Evolutionary conservation across 2,113 vertebrate genomes (phyloP).

Genomic region (Oryzias woworae): DNA sequence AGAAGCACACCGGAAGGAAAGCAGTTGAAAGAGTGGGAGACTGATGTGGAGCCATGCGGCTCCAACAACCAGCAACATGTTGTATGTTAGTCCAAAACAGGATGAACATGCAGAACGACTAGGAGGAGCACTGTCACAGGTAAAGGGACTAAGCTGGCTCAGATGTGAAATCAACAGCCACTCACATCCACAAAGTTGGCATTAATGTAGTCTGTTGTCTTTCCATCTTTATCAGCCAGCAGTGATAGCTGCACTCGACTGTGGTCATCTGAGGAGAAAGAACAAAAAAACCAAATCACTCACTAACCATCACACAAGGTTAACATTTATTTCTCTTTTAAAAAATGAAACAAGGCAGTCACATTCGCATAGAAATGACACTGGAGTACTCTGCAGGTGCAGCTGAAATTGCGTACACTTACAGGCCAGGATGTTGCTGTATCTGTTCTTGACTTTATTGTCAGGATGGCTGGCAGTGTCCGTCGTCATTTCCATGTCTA

Average conservation of each 20-base stretch:
- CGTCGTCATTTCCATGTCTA: constrained; percentile 87
- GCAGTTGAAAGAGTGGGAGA: not conserved
- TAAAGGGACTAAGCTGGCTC: not conserved
- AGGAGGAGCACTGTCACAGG: not conserved
- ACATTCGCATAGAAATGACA: too few species aligned
- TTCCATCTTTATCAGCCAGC: constrained; percentile 84
- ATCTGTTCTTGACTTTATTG: constrained; percentile 94
- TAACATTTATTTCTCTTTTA: too few species aligned
- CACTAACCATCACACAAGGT: not conserved
- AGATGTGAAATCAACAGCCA: constrained; percentile 4
- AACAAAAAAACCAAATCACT: constrained; percentile 43
- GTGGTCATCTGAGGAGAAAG: constrained; percentile 85
- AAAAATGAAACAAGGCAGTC: too few species aligned
- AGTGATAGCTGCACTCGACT: constrained; percentile 88
- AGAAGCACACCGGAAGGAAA: constrained; percentile 18
- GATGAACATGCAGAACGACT: not conserved
- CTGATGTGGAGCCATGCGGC: too few species aligned
- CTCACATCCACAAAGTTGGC: constrained; percentile 97
- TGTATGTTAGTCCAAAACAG: too few species aligned
- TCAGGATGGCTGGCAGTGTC: constrained; percentile 92
- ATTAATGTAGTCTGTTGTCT: constrained; percentile 92
- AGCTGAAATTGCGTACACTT: constrained; percentile 53
- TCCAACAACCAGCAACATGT: too few species aligned
- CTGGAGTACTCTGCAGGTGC: too few species aligned
- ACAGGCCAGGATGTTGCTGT: constrained; percentile 95